Conservation (phyloP, 1,140 invertebrate species). For the Trichonephila inaurata region DNA sequence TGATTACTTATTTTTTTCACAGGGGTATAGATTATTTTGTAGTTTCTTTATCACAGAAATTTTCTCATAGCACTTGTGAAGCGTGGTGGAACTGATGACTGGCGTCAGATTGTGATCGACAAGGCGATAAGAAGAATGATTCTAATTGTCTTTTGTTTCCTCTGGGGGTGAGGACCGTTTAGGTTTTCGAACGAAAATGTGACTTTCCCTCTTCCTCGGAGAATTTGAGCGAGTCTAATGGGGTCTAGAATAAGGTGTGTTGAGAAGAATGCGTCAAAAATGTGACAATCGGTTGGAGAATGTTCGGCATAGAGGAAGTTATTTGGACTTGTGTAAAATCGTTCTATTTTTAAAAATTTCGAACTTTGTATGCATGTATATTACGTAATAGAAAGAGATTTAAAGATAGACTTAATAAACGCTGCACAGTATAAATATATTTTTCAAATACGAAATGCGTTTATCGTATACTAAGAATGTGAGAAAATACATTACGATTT, state of each 20-base stretch:
- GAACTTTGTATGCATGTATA: no score
- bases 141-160: conserved; percentile 59
- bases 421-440: no score
- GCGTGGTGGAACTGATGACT: conserved; percentile 22
- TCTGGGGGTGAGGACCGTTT: not conserved
- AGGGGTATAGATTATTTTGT: not conserved
- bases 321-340: not conserved
- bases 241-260: not conserved
- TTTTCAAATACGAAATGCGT: no score
- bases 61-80: conserved; percentile 8
- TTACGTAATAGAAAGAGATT: no score
- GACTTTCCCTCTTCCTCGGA: conserved; percentile 1
- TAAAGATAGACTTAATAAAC: no score
- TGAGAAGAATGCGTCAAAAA: not conserved
- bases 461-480: no score
- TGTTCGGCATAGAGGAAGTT: not conserved
- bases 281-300: not conserved
- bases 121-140: conserved; percentile 30
- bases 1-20: not conserved
- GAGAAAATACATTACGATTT: no score
- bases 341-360: no score
- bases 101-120: conserved; percentile 8
- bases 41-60: not conserved
- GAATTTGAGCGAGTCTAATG: not conserved
- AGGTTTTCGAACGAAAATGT: not conserved